Conservation (phyloP, 2,888 invertebrate genomes). For the Xanthia icteritia region DNA sequence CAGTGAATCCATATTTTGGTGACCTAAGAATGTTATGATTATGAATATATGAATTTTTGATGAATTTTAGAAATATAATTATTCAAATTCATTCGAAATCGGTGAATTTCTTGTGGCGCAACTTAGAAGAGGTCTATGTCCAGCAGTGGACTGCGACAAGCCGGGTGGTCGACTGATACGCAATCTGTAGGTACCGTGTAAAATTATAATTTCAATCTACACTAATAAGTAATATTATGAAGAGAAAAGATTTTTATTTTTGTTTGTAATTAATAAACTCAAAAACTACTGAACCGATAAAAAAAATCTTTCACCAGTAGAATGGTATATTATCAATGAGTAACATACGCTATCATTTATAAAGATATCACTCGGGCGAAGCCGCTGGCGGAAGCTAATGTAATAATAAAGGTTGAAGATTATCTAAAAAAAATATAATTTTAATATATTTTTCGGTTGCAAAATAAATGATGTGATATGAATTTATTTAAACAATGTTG, state of each 20-base stretch:
- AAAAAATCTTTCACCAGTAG: no score
- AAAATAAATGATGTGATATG: not conserved
- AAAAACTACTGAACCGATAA: no score
- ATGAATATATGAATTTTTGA: slow-evolving; percentile 23
- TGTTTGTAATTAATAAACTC: no score
- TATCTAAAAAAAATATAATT: no score
- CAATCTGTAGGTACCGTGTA: not conserved
- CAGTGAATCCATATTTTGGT: not conserved
- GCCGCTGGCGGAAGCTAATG: no score
- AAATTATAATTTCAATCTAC: no score
- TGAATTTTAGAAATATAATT: not conserved
- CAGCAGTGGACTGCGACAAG: not conserved
- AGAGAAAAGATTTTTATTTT: no score
- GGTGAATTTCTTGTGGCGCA: not conserved
- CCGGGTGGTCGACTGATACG: not conserved
- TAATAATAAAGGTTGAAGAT: no score
- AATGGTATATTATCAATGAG: no score
- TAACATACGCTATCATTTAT: no score
- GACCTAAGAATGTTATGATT: slow-evolving; percentile 14
- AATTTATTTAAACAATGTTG: not conserved
- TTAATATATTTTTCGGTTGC: not conserved
- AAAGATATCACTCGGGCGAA: no score
- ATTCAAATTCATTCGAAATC: not conserved
- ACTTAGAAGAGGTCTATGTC: not conserved
- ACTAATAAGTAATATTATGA: no score